phyloP scores from a whole-genome alignment of 2,113 vertebrate species.

The Poicephalus meyeri region DNA sequence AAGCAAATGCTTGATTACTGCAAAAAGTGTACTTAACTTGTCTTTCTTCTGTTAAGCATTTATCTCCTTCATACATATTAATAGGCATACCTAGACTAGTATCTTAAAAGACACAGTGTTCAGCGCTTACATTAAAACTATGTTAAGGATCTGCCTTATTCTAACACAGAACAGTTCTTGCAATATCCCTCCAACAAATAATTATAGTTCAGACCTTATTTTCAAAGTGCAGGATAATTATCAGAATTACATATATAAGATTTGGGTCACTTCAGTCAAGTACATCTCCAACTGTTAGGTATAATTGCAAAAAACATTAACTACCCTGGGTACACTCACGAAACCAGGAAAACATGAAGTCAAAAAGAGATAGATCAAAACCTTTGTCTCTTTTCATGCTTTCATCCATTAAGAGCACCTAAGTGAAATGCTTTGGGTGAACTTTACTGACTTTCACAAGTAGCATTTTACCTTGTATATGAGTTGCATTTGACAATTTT shows the following conservation, averaged over 20 bases:
- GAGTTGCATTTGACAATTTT: conserved; percentile 1
- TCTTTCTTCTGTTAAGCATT: not conserved
- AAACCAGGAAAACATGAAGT: conserved; percentile 1
- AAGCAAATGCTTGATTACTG: not conserved
- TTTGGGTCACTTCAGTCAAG: conserved; percentile 62
- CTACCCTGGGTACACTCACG: not conserved
- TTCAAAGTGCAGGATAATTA: conserved; percentile 57
- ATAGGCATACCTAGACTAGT: not conserved
- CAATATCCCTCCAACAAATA: conserved; percentile 45
- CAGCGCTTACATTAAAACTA: not conserved
- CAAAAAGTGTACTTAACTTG: not conserved
- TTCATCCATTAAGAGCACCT: not conserved
- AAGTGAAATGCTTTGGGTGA: not conserved
- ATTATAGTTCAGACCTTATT: conserved; percentile 53
- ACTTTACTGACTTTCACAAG: not conserved
- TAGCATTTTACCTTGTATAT: not conserved
- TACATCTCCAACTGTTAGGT: conserved; percentile 25
- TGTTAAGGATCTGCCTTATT: not conserved
- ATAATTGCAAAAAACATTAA: conserved; percentile 50
- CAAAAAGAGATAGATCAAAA: not conserved
- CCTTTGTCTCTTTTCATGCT: not conserved
- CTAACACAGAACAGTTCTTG: not conserved
- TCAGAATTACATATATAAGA: conserved; percentile 56
- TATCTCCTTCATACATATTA: not conserved
- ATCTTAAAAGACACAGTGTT: not conserved